Conservation (phyloP, 2,797 vertebrate genomes). For the Selene dorsalis region DNA sequence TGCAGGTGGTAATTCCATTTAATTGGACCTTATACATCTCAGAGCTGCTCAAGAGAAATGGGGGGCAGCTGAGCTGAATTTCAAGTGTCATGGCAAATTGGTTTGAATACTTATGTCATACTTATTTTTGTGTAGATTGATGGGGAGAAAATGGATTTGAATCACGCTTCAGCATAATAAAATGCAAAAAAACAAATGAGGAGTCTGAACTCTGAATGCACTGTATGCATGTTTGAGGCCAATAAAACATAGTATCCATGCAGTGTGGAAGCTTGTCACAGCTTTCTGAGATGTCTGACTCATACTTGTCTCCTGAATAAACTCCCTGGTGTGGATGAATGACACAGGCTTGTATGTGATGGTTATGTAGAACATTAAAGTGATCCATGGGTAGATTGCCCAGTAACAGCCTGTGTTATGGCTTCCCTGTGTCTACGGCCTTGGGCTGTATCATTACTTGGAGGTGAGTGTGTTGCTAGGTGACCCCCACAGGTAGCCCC, state of each 20-base stretch:
- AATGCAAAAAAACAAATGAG: too few species aligned
- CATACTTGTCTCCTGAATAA: slow-evolving; percentile 27
- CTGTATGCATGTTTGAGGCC: slow-evolving; percentile 38
- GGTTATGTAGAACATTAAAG: slow-evolving; percentile 67
- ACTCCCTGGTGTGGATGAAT: slow-evolving; percentile 52
- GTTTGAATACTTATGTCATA: too few species aligned
- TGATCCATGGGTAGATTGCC: slow-evolving; percentile 62
- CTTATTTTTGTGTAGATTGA: too few species aligned
- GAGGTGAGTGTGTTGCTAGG: slow-evolving; percentile 56
- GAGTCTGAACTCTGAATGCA: too few species aligned
- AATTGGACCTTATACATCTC: too few species aligned
- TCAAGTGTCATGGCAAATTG: too few species aligned
- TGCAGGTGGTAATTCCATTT: too few species aligned
- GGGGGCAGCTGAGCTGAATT: neutral
- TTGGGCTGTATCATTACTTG: slow-evolving; percentile 68
- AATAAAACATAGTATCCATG: slow-evolving; percentile 37
- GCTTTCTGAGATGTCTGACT: slow-evolving; percentile 46
- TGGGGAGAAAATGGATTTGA: too few species aligned
- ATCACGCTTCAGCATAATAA: too few species aligned
- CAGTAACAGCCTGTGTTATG: slow-evolving; percentile 64
- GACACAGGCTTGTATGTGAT: slow-evolving; percentile 51
- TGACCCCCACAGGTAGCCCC: slow-evolving; percentile 57
- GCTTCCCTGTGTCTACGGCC: slow-evolving; percentile 61
- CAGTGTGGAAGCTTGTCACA: slow-evolving; percentile 39
- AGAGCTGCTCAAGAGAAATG: neutral